Evolutionary conservation across 1,140 invertebrate species (phyloP).

Genomic region (Callitettix versicolor): DNA sequence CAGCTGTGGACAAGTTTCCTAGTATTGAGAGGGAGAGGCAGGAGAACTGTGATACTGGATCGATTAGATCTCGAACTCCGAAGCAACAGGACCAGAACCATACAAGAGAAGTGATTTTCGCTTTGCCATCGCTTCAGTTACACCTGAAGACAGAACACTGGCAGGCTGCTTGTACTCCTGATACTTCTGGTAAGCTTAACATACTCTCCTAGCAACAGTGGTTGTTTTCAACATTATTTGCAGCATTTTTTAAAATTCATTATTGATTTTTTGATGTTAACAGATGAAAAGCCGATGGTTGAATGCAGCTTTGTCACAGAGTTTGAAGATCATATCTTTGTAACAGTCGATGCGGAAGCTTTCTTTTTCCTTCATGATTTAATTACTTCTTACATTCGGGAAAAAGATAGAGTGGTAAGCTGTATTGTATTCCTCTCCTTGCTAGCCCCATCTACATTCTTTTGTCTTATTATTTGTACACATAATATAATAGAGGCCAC

Average conservation of each 20-base stretch:
- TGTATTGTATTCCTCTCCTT: too few relatives aligned
- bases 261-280: not conserved
- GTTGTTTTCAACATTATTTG: not conserved
- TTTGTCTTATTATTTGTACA: too few relatives aligned
- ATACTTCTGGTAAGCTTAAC: constrained; percentile 44
- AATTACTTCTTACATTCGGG: constrained; percentile 89
- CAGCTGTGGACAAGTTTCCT: constrained; percentile 83
- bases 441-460: too few relatives aligned
- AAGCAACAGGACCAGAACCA: constrained; percentile 79
- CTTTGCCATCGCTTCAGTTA: constrained; percentile 81
- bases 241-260: not conserved
- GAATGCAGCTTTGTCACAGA: constrained; percentile 96
- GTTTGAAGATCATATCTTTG: constrained; percentile 96
- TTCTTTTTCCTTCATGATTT: constrained; percentile 96
- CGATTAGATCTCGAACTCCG: constrained; percentile 32
- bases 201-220: not conserved
- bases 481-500: too few relatives aligned
- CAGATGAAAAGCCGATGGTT: constrained; percentile 77
- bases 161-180: constrained; percentile 60
- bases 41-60: constrained; percentile 31
- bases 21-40: constrained; percentile 61
- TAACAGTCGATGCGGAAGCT: constrained; percentile 93
- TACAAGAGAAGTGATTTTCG: constrained; percentile 89
- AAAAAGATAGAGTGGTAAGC: constrained; percentile 75
- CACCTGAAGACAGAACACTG: constrained; percentile 88